A percentile compares a stretch with the other conserved stretches of the same genome.
phyloP scores from a whole-genome alignment of 2,797 vertebrate species.

The Nasua narica region DNA sequence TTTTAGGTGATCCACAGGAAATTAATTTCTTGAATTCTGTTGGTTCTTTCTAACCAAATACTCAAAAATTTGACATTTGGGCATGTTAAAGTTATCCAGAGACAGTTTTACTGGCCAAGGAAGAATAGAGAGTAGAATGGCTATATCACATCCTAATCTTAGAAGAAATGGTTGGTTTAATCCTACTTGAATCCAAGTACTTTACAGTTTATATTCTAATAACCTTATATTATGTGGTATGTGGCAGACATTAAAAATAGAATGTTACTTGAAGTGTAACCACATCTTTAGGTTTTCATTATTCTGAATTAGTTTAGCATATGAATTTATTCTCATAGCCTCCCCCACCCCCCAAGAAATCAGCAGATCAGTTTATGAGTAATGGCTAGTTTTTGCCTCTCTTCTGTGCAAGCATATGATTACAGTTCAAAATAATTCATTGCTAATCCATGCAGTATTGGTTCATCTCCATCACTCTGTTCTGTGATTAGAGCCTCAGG shows the following conservation, averaged over 20 bases:
- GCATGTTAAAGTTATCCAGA: slow-evolving; percentile 20
- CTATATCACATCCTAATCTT: slow-evolving; percentile 63
- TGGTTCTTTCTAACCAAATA: slow-evolving; percentile 50
- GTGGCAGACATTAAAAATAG: slow-evolving; percentile 78
- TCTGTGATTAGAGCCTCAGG: slow-evolving; percentile 84
- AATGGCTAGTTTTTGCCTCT: slow-evolving; percentile 83
- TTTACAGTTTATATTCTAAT: slow-evolving; percentile 75
- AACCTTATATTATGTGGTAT: slow-evolving; percentile 62
- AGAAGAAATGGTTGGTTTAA: slow-evolving; percentile 75
- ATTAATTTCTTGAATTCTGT: slow-evolving; percentile 69
- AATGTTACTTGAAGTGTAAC: slow-evolving; percentile 80
- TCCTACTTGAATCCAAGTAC: slow-evolving; percentile 62
- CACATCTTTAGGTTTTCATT: slow-evolving; percentile 81
- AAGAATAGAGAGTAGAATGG: background rate
- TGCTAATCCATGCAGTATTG: slow-evolving; percentile 85
- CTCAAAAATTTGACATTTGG: slow-evolving; percentile 2
- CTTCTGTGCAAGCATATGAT: slow-evolving; percentile 82
- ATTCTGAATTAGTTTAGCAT: slow-evolving; percentile 79
- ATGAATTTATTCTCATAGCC: slow-evolving; percentile 60
- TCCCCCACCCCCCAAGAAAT: slow-evolving; percentile 60
- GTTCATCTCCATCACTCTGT: slow-evolving; percentile 84
- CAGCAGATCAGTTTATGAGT: slow-evolving; percentile 82
- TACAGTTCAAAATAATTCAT: slow-evolving; percentile 85
- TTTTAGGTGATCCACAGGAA: slow-evolving; percentile 76
- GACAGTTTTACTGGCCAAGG: background rate